Evolutionary conservation across 1,140 invertebrate genomes (phyloP).

Genomic region (Pantala flavescens): DNA sequence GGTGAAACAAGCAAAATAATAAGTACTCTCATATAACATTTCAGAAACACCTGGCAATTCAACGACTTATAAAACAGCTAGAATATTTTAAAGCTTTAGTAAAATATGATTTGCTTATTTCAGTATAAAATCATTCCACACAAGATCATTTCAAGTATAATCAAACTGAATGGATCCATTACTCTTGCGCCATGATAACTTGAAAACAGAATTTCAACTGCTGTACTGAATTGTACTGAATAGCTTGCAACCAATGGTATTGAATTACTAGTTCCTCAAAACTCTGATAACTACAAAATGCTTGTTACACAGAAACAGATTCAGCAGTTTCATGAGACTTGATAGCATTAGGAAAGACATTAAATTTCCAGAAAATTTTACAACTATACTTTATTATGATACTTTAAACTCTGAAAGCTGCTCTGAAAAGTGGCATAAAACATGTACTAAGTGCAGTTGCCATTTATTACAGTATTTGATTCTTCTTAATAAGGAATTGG

Average conservation of each 20-base stretch:
- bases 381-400: background rate
- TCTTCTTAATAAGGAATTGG: background rate
- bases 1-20: background rate
- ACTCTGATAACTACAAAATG: background rate
- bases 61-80: background rate
- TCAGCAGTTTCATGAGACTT: background rate
- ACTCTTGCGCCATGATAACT: background rate
- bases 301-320: background rate
- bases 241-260: background rate
- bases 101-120: background rate
- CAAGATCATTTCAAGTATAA: background rate
- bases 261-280: background rate
- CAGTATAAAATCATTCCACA: background rate
- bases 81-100: background rate
- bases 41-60: background rate
- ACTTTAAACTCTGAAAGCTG: background rate
- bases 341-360: background rate
- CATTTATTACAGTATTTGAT: background rate
- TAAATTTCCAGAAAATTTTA: background rate
- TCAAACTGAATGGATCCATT: background rate
- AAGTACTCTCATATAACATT: background rate
- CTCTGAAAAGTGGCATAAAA: background rate
- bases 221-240: background rate
- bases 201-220: background rate
- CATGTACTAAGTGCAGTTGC: background rate